A percentile compares a stretch with the other conserved stretches of the same genome.
Evolutionary conservation across 2,888 invertebrate genomes (phyloP).

Genomic region (Acrocyrtus sp.): DNA sequence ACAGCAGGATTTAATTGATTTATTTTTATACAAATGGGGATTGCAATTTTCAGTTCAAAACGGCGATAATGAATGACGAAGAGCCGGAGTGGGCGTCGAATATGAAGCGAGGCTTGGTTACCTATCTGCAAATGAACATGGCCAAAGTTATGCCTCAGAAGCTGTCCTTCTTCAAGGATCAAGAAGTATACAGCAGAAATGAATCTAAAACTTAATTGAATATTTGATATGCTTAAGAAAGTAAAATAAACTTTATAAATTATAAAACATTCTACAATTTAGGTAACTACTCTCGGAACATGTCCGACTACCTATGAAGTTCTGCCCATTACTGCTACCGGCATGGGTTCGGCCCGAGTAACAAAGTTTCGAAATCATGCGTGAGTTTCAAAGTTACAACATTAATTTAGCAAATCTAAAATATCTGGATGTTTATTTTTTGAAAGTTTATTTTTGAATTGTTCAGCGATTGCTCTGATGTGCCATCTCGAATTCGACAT

Average conservation of each 20-base stretch:
- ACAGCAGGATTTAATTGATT: background rate
- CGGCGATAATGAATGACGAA: conserved; percentile 62
- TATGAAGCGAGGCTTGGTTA: conserved; percentile 61
- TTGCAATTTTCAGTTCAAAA: conserved; percentile 56
- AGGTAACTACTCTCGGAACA: conserved; percentile 61
- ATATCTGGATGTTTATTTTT: background rate
- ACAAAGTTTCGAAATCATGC: conserved; percentile 63
- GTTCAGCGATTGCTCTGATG: conserved; percentile 58
- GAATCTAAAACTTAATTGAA: background rate
- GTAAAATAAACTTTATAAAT: too few species aligned
- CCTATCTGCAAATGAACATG: conserved; percentile 60
- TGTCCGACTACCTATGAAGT: conserved; percentile 61
- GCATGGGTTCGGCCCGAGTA: conserved; percentile 43
- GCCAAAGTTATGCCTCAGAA: conserved; percentile 40
- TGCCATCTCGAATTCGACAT: conserved; percentile 54
- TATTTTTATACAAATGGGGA: background rate
- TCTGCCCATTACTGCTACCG: conserved; percentile 51
- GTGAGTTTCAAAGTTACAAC: conserved; percentile 15
- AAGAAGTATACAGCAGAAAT: too few species aligned
- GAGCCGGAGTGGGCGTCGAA: conserved; percentile 63
- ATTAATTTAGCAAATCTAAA: background rate
- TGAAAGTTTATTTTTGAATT: background rate
- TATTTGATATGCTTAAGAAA: background rate
- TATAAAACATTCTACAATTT: too few species aligned
- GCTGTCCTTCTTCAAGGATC: conserved; percentile 47